These are phyloP conservation scores for Dynastes tityus DNA, from an alignment of 2,888 invertebrate genomes.

Conservation along the genomic window DNA sequence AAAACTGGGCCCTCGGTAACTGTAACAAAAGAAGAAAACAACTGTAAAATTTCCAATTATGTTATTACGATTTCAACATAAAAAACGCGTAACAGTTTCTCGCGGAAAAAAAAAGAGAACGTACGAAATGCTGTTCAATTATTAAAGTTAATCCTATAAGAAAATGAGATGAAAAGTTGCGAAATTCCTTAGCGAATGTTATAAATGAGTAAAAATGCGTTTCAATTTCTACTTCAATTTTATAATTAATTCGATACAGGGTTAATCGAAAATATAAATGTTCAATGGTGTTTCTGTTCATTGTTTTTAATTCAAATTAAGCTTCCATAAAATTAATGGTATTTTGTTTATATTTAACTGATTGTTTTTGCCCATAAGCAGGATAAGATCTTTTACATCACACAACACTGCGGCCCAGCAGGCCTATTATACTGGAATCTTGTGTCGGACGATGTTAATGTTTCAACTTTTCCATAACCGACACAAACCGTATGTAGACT, in stretches of 20 bases:
- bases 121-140: constrained; percentile 2
- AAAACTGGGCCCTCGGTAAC: constrained; percentile 48
- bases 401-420: too few species aligned
- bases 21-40: constrained; percentile 43
- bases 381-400: too few species aligned
- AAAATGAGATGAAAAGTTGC: constrained; percentile 14
- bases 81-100: background rate
- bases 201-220: constrained; percentile 8
- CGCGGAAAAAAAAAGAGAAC: background rate
- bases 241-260: constrained; percentile 4
- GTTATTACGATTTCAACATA: background rate
- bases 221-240: constrained; percentile 14
- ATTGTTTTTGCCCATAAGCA: too few species aligned
- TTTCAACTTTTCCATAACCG: too few species aligned
- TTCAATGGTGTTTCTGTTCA: too few species aligned
- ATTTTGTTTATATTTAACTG: too few species aligned
- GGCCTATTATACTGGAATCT: too few species aligned
- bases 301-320: too few species aligned
- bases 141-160: constrained; percentile 14
- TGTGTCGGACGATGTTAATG: too few species aligned
- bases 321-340: too few species aligned
- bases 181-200: constrained; percentile 7
- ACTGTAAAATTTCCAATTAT: constrained; percentile 18
- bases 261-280: background rate
- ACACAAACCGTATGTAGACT: too few species aligned